Conservation (phyloP, 2,888 invertebrate genomes). For the Liodrosophila aerea region DNA sequence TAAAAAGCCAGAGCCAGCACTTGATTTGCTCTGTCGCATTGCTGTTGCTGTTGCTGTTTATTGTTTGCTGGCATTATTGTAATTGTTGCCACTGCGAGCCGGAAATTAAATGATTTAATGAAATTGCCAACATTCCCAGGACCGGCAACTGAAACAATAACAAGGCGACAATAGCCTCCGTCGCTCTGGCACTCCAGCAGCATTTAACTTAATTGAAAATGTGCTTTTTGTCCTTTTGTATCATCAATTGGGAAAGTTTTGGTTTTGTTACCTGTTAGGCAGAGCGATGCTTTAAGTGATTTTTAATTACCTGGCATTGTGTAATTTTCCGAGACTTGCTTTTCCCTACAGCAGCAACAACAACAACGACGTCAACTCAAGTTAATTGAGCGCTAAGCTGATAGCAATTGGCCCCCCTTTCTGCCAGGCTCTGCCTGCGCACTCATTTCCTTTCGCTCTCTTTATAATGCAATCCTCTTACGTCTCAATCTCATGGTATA, state of each 20-base stretch:
- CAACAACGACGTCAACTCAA: slow-evolving; percentile 26
- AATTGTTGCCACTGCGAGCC: slow-evolving; percentile 41
- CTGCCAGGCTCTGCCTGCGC: slow-evolving; percentile 8
- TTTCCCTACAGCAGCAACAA: not conserved
- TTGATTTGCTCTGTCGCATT: slow-evolving; percentile 62
- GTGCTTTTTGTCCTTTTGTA: slow-evolving; percentile 26
- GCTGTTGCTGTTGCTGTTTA: slow-evolving; percentile 7
- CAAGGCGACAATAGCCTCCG: slow-evolving; percentile 50
- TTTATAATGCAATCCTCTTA: slow-evolving; percentile 7
- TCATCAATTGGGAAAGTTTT: slow-evolving; percentile 8
- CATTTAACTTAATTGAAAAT: slow-evolving; percentile 72
- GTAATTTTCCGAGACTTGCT: not conserved
- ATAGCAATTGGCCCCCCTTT: slow-evolving; percentile 13
- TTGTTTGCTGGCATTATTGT: slow-evolving; percentile 21
- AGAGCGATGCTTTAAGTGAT: slow-evolving; percentile 54
- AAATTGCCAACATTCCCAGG: slow-evolving; percentile 60
- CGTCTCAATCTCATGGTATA: not conserved
- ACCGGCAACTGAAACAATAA: slow-evolving; percentile 28
- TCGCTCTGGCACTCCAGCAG: slow-evolving; percentile 12
- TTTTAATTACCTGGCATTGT: slow-evolving; percentile 71
- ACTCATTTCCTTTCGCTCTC: not conserved
- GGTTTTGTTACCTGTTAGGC: slow-evolving; percentile 4
- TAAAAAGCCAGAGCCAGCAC: slow-evolving; percentile 59
- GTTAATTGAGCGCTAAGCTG: slow-evolving; percentile 51
- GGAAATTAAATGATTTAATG: slow-evolving; percentile 79